A percentile compares a stretch with the other conserved stretches of the same genome.
These are phyloP conservation scores for Drosophila bipectinata DNA, from an alignment of 1,140 invertebrate genomes.

Conservation along the genomic window DNA sequence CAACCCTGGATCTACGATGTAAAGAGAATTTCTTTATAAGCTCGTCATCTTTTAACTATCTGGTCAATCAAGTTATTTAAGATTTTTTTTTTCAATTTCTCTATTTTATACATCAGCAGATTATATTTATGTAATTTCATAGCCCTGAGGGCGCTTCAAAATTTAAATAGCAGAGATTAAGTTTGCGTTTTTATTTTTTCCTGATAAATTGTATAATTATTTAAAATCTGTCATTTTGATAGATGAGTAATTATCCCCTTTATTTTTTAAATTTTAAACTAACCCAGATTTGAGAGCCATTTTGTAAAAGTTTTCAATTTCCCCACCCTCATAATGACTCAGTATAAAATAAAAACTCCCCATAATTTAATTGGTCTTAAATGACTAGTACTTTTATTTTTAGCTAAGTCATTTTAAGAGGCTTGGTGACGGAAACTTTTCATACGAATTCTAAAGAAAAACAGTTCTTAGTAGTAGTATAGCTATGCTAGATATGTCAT, in stretches of 20 bases:
- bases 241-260: not conserved
- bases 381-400: not conserved
- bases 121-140: not conserved
- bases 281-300: not conserved
- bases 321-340: not conserved
- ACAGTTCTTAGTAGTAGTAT: not conserved
- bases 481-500: slow-evolving; percentile 1
- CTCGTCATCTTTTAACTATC: not conserved
- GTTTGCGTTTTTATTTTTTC: too few relatives aligned
- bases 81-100: not conserved
- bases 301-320: not conserved
- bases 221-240: not conserved
- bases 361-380: not conserved
- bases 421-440: not conserved
- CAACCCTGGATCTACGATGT: not conserved
- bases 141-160: not conserved
- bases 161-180: not conserved
- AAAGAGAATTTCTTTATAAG: not conserved
- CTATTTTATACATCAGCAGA: not conserved
- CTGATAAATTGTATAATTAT: not conserved
- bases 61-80: not conserved
- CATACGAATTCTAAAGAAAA: not conserved
- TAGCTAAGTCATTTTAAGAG: slow-evolving; percentile 1
- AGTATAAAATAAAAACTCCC: not conserved
- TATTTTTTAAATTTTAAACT: not conserved